Evolutionary conservation across 2,797 vertebrate species (phyloP).

Genomic region (Geotrypetes seraphini): DNA sequence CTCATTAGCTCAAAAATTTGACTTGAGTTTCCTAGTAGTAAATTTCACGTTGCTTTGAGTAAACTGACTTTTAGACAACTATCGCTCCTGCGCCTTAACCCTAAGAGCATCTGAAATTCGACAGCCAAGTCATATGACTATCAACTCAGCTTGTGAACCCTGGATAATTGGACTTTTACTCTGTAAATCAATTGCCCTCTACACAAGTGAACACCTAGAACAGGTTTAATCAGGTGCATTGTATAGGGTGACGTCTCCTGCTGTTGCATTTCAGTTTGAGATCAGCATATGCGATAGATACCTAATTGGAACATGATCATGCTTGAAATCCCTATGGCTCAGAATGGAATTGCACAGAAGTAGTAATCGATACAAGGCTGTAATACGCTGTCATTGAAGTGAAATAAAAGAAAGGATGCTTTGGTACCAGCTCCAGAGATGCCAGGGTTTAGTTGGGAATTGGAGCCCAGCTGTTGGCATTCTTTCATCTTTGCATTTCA

Average conservation of each 20-base stretch:
- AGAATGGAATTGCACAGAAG: conserved; percentile 36
- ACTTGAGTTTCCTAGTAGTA: too few relatives aligned
- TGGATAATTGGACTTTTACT: not conserved
- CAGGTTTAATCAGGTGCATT: rapidly evolving
- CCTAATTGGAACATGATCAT: conserved; percentile 54
- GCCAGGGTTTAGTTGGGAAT: too few relatives aligned
- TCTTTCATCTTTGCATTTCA: too few relatives aligned
- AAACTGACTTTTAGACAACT: too few relatives aligned
- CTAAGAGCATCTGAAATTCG: too few relatives aligned
- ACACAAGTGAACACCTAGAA: not conserved
- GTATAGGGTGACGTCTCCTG: not conserved
- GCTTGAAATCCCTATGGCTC: conserved; percentile 46
- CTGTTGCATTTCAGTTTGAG: conserved; percentile 15
- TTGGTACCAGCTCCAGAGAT: too few relatives aligned
- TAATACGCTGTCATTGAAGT: too few relatives aligned
- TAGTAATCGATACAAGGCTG: conserved; percentile 39
- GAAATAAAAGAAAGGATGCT: not conserved
- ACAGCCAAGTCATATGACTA: too few relatives aligned
- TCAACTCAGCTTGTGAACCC: not conserved
- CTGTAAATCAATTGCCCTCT: not conserved
- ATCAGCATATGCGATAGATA: conserved; percentile 38
- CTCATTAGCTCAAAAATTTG: too few relatives aligned
- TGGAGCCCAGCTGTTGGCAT: too few relatives aligned
- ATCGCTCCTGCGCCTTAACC: too few relatives aligned
- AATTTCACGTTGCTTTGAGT: too few relatives aligned